Percentiles rank a stretch among this genome's conserved stretches.
These are phyloP conservation scores for Neoitamus cyanurus DNA, from an alignment of 2,888 invertebrate species.

Conservation along the genomic window DNA sequence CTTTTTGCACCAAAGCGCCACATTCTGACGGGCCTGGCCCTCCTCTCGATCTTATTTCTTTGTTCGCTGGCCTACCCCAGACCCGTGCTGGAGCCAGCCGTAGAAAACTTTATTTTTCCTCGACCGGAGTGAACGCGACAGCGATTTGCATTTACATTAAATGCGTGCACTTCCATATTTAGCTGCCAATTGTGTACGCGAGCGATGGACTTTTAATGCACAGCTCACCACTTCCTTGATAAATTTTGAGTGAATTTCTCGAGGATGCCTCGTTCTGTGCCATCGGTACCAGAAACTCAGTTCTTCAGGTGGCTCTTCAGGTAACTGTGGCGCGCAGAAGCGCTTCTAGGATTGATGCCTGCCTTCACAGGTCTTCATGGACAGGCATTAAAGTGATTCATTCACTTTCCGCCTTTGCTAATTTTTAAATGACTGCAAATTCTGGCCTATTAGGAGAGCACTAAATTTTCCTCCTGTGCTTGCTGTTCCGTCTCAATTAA, in stretches of 20 bases:
- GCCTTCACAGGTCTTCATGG: not conserved
- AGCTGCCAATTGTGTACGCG: conserved; percentile 42
- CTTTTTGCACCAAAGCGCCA: conserved; percentile 21
- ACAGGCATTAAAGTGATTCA: conserved; percentile 34
- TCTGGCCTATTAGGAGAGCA: conserved; percentile 23
- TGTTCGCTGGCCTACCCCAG: not conserved
- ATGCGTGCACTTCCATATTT: conserved; percentile 47
- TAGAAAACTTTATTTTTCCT: conserved; percentile 32
- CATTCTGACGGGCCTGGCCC: conserved; percentile 20
- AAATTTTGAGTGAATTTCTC: conserved; percentile 19
- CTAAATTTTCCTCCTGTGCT: conserved; percentile 5
- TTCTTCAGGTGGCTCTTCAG: not conserved
- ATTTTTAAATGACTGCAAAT: conserved; percentile 36
- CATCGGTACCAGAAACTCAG: not conserved
- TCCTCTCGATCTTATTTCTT: conserved; percentile 29
- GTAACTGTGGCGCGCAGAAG: not conserved
- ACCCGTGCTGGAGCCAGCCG: not conserved
- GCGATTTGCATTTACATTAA: conserved; percentile 48
- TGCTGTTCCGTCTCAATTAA: conserved; percentile 30
- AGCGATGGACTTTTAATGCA: conserved; percentile 30
- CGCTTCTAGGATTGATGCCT: not conserved
- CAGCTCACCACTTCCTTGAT: conserved; percentile 21
- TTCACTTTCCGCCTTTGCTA: conserved; percentile 24
- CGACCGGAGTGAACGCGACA: conserved; percentile 26
- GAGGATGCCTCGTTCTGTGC: not conserved